These are phyloP conservation scores for Sminthurinus signatus DNA, from an alignment of 1,140 invertebrate genomes.

Conservation along the genomic window DNA sequence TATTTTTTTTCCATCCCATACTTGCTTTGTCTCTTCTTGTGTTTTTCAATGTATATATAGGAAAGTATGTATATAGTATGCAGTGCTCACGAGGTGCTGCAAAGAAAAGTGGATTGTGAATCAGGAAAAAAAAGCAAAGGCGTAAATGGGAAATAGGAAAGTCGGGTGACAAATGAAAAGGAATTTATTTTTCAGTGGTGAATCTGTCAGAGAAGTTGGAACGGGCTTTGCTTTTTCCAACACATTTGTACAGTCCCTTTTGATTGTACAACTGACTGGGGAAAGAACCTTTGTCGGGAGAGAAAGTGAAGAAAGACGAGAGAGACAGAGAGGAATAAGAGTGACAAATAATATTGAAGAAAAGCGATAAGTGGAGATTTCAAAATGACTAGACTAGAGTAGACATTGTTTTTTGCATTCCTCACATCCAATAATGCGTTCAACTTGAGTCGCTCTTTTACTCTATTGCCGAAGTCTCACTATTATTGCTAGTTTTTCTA, in stretches of 20 bases:
- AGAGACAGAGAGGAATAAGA: conserved; percentile 17
- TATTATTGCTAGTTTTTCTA: too few relatives aligned
- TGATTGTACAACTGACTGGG: background rate
- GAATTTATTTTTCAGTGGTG: conserved; percentile 30
- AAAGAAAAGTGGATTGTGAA: conserved; percentile 1
- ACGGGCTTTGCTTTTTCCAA: conserved; percentile 10
- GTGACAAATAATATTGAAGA: conserved; percentile 35
- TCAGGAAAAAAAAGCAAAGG: too few relatives aligned
- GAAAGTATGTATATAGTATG: too few relatives aligned
- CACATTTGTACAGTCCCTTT: background rate
- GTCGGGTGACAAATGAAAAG: conserved; percentile 29
- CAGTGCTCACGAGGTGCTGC: too few relatives aligned
- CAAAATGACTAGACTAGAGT: too few relatives aligned
- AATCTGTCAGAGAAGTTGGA: conserved; percentile 20
- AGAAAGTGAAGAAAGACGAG: conserved; percentile 3
- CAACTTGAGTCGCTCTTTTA: conserved; percentile 19
- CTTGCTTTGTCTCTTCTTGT: too few relatives aligned
- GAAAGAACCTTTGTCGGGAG: background rate
- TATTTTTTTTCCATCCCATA: background rate
- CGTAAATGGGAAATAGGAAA: too few relatives aligned
- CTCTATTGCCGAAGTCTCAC: conserved; percentile 2
- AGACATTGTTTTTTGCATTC: conserved; percentile 34
- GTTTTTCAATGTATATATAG: too few relatives aligned
- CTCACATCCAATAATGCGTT: conserved; percentile 37
- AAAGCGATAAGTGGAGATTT: conserved; percentile 31